Percentiles rank a stretch among this genome's conserved stretches.
Conservation (phyloP, 2,113 vertebrate genomes). For the Alces alces region DNA sequence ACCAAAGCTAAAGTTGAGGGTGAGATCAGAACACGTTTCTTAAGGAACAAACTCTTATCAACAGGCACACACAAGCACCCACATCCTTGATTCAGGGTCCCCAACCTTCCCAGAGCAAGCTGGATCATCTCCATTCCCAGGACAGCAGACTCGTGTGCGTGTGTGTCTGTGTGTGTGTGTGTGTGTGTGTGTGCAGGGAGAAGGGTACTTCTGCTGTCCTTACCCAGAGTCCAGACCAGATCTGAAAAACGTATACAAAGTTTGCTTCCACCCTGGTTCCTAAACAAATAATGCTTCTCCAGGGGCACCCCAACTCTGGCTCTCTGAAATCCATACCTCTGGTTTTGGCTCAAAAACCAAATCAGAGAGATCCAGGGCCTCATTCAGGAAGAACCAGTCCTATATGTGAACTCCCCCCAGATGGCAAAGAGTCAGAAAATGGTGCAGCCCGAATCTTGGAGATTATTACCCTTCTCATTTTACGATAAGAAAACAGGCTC, state of each 20-base stretch:
- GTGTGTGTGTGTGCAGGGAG: not conserved
- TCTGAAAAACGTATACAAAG: not conserved
- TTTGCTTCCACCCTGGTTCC: not conserved
- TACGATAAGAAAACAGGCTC: not conserved
- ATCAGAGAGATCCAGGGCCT: not conserved
- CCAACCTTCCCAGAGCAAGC: not conserved
- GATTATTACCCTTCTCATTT: not conserved
- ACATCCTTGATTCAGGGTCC: not conserved
- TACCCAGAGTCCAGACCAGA: not conserved
- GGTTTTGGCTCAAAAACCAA: not conserved
- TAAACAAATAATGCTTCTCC: not conserved
- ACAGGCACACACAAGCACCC: constrained; percentile 13
- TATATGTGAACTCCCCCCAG: not conserved
- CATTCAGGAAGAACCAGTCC: not conserved
- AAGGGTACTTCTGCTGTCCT: not conserved
- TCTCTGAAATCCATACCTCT: not conserved
- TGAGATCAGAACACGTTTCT: constrained; percentile 43
- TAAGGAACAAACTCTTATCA: constrained; percentile 44
- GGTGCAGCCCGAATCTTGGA: not conserved
- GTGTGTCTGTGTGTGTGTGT: not conserved
- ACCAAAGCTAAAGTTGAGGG: constrained; percentile 66
- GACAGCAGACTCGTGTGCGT: not conserved
- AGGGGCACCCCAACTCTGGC: not conserved
- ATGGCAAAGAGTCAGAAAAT: not conserved
- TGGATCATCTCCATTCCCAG: not conserved